A percentile compares a stretch with the other conserved stretches of the same genome.
Conservation (phyloP, 2,888 invertebrate species). For the Epirrhoe tristata region DNA sequence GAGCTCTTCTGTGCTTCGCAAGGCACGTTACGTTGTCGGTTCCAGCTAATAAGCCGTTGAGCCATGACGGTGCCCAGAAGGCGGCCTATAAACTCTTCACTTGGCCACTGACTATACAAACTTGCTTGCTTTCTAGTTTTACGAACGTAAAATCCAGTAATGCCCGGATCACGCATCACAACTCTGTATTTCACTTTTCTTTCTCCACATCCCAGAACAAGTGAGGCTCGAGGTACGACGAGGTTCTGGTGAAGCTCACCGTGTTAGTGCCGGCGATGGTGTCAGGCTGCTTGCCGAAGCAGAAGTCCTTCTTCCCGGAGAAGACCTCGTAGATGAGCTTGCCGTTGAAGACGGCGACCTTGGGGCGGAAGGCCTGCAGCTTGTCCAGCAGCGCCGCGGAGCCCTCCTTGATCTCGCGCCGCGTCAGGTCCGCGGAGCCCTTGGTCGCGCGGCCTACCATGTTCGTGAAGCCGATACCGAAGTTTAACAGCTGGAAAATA, state of each 20-base stretch:
- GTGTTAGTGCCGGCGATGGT: slow-evolving; percentile 97
- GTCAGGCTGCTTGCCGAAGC: slow-evolving; percentile 98
- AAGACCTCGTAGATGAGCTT: slow-evolving; percentile 99
- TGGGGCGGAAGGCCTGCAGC: slow-evolving; percentile 95
- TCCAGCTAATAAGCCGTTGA: too few relatives aligned
- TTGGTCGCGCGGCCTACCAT: slow-evolving; percentile 98
- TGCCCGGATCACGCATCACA: too few relatives aligned
- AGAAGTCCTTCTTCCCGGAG: slow-evolving; percentile 98
- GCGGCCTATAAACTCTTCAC: too few relatives aligned
- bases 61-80: too few relatives aligned
- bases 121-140: too few relatives aligned
- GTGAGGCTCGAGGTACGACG: too few relatives aligned
- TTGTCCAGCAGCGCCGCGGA: slow-evolving; percentile 95
- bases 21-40: too few relatives aligned
- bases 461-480: slow-evolving; percentile 99
- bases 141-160: too few relatives aligned
- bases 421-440: slow-evolving; percentile 97
- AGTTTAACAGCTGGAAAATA: slow-evolving; percentile 88
- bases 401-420: slow-evolving; percentile 97
- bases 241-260: slow-evolving; percentile 79
- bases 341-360: slow-evolving; percentile 99
- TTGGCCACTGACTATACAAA: too few relatives aligned
- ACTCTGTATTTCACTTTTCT: too few relatives aligned
- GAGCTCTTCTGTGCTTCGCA: too few relatives aligned
- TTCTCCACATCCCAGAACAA: too few relatives aligned